Evolutionary conservation across 2,797 vertebrate genomes (phyloP).

Genomic region (Microcaecilia unicolor): DNA sequence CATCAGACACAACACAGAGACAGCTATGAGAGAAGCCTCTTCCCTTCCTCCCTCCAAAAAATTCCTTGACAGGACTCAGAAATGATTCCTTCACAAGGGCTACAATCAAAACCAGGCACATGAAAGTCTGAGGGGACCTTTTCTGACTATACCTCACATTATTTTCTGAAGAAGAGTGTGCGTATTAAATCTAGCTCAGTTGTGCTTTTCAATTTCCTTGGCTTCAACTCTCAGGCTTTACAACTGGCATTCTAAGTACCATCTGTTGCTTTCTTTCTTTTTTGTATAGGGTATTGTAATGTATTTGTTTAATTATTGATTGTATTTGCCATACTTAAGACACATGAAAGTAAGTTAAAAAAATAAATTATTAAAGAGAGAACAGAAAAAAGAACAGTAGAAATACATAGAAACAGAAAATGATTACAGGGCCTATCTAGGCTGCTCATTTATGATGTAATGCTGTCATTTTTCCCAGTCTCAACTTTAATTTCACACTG

Average conservation of each 20-base stretch:
- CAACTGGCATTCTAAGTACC: slow-evolving; percentile 23
- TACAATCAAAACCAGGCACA: slow-evolving; percentile 55
- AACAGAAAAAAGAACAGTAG: no score
- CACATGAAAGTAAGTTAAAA: no score
- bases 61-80: slow-evolving; percentile 67
- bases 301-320: no score
- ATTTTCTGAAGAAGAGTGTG: slow-evolving; percentile 29
- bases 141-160: slow-evolving; percentile 14
- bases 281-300: no score
- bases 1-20: slow-evolving; percentile 72
- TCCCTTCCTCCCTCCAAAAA: slow-evolving; percentile 42
- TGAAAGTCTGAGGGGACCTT: slow-evolving; percentile 46
- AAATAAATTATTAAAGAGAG: no score
- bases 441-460: no score
- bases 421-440: no score
- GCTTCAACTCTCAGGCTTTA: slow-evolving; percentile 18
- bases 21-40: slow-evolving; percentile 47
- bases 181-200: slow-evolving; percentile 47
- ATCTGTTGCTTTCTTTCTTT: slow-evolving; percentile 9
- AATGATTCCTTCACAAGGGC: slow-evolving; percentile 55
- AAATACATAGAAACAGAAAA: no score
- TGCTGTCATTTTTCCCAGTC: no score
- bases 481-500: no score
- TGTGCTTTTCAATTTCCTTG: slow-evolving; percentile 13
- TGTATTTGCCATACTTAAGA: no score